Percentiles rank a stretch among this genome's conserved stretches.
These are phyloP conservation scores for Naja naja DNA, from an alignment of 2,113 vertebrate genomes.

Conservation along the genomic window DNA sequence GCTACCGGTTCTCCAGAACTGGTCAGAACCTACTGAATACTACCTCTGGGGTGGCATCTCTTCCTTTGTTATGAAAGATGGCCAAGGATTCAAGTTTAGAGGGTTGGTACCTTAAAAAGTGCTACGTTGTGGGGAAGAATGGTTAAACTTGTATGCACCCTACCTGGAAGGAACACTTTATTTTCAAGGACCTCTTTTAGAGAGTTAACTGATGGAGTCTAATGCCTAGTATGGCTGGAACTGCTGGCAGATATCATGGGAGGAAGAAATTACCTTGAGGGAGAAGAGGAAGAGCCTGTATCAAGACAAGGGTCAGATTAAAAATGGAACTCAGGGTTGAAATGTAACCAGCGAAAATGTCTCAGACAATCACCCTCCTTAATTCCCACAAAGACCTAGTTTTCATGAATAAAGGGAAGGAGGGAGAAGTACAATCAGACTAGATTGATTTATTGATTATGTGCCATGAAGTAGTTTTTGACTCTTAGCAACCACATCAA, in stretches of 20 bases:
- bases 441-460: not conserved
- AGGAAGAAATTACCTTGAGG: not conserved
- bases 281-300: not conserved
- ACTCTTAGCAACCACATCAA: not conserved
- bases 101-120: not conserved
- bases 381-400: not conserved
- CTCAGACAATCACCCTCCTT: not conserved
- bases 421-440: not conserved
- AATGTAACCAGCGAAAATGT: not conserved
- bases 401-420: not conserved
- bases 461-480: not conserved
- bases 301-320: not conserved
- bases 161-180: not conserved
- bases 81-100: not conserved
- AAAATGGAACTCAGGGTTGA: not conserved
- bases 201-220: not conserved
- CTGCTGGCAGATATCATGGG: not conserved
- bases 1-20: no score
- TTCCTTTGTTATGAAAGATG: not conserved
- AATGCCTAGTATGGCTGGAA: not conserved
- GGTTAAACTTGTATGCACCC: not conserved
- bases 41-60: not conserved
- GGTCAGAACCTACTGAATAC: no score
- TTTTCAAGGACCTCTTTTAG: not conserved
- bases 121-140: not conserved